A percentile compares a stretch with the other conserved stretches of the same genome.
Conservation (phyloP, 2,888 invertebrate species). For the Apodemia zela region DNA sequence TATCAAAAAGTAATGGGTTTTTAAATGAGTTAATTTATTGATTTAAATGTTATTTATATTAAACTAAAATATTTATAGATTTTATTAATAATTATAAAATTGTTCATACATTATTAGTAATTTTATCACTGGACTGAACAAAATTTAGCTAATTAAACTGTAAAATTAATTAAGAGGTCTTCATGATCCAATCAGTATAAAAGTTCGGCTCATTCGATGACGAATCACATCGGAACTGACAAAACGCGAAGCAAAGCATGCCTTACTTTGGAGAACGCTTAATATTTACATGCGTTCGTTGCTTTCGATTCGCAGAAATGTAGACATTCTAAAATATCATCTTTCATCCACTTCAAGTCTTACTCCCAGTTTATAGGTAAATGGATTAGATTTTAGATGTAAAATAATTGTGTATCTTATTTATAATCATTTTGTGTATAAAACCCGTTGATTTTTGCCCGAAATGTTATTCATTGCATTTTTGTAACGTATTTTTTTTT, state of each 20-base stretch:
- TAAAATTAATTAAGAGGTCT: too few species aligned
- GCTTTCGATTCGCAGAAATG: neutral
- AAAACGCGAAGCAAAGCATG: neutral
- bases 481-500: slow-evolving; percentile 42
- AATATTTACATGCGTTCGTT: neutral
- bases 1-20: too few species aligned
- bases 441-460: slow-evolving; percentile 40
- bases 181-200: too few species aligned
- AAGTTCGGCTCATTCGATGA: too few species aligned
- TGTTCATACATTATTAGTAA: too few species aligned
- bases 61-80: too few species aligned
- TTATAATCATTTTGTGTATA: slow-evolving; percentile 32
- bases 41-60: too few species aligned
- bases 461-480: slow-evolving; percentile 61
- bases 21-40: too few species aligned
- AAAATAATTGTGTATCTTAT: slow-evolving; percentile 37
- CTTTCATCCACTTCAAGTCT: neutral
- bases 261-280: neutral
- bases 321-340: too few species aligned
- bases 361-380: neutral
- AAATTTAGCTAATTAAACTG: too few species aligned
- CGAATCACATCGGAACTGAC: neutral
- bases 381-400: slow-evolving; percentile 19
- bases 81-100: too few species aligned
- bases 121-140: too few species aligned